Percentiles rank a stretch among this genome's conserved stretches.
Evolutionary conservation across 2,888 invertebrate genomes (phyloP).

Genomic region (Ophion ellenae): DNA sequence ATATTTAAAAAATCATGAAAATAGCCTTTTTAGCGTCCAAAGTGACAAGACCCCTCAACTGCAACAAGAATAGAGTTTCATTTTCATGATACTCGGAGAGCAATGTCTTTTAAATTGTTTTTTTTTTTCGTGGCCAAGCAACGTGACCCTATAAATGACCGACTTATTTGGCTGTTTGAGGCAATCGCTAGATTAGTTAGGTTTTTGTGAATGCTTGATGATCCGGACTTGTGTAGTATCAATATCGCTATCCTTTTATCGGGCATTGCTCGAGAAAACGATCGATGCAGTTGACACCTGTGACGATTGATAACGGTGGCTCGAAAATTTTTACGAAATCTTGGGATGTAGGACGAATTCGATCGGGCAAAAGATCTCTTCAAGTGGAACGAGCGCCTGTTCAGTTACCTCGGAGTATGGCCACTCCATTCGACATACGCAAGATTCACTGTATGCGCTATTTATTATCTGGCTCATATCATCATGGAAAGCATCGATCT

Average conservation of each 20-base stretch:
- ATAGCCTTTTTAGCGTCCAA: no score
- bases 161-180: no score
- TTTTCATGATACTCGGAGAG: no score
- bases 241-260: neutral
- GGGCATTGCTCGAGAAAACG: neutral
- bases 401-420: conserved; percentile 37
- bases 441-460: conserved; percentile 1
- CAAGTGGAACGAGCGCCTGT: conserved; percentile 39
- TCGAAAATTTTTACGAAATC: neutral
- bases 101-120: no score
- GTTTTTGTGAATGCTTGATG: no score
- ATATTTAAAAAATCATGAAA: no score
- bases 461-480: conserved; percentile 32
- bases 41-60: no score
- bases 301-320: neutral
- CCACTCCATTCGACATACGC: conserved; percentile 13
- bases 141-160: no score
- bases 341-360: conserved; percentile 23
- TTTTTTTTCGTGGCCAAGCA: no score
- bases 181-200: no score
- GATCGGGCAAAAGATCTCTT: conserved; percentile 19
- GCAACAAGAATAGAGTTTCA: no score
- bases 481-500: conserved; percentile 34
- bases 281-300: neutral
- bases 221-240: no score